Conservation (phyloP, 2,797 vertebrate species). For the Coendou prehensilis region DNA sequence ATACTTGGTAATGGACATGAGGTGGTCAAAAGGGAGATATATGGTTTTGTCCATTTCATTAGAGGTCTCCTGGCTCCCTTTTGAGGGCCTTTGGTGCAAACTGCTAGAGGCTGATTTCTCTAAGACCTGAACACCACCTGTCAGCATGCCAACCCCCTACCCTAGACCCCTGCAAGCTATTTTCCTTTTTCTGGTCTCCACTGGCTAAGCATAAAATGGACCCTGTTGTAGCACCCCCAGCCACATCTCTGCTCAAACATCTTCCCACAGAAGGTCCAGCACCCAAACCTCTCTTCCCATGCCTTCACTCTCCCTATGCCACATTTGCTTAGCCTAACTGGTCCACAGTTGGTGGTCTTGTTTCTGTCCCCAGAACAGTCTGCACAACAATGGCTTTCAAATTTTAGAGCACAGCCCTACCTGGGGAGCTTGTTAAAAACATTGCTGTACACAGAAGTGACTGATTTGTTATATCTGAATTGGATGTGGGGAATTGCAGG, state of each 20-base stretch:
- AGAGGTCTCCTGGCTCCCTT: not conserved
- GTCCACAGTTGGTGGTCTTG: not conserved
- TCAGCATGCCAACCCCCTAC: not conserved
- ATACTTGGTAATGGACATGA: not conserved
- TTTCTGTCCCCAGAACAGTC: not conserved
- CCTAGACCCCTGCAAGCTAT: not conserved
- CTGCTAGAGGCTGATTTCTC: not conserved
- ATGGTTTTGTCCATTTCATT: not conserved
- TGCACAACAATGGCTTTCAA: not conserved
- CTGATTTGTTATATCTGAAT: not conserved
- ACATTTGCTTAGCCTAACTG: not conserved
- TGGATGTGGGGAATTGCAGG: not conserved
- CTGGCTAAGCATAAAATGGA: not conserved
- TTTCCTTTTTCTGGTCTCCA: constrained; percentile 19
- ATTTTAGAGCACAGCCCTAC: not conserved
- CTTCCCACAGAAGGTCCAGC: not conserved
- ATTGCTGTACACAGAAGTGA: not conserved
- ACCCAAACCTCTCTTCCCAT: not conserved
- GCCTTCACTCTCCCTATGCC: not conserved
- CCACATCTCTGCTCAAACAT: not conserved
- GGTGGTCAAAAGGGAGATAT: not conserved
- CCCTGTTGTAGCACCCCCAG: not conserved
- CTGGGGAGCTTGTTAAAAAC: not conserved
- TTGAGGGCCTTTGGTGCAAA: not conserved
- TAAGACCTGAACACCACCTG: not conserved